Evolutionary conservation across 2,888 invertebrate genomes (phyloP), one percentile per base, ranked within the genome.

Genomic region (Pseudanteris insignis): DNA sequence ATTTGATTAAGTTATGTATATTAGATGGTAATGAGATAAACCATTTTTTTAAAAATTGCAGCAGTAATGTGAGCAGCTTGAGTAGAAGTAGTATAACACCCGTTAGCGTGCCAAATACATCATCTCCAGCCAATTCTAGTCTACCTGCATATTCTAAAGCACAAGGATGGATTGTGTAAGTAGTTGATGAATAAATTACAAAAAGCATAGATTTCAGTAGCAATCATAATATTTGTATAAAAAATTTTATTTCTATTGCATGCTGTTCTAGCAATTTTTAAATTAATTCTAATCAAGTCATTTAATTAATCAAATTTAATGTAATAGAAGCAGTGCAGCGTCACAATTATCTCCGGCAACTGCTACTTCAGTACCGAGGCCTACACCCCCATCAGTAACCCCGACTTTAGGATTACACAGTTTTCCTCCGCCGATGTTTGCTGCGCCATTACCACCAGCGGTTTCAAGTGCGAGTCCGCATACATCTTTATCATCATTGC

Each of bases 61-160:
- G 87, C 85, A 91, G 91, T 84, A 91, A 89, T 82, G 90, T 91
- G 77, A 91, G 90, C 84, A 91, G 90, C 80, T 82, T 92, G 77
- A 91, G 91, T 70, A 86, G 91, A 73, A 83, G 86, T 74, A 88
- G 87, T 77, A 81, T 86, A 71, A 86, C 87, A 65, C 84, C 86
- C 10, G 84, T 85, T 61, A 84, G 86, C 64, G 80, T 79, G 77
- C 78, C 79, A 76, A 80, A 80, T 73, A 80, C 78, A 64, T 81
- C 80, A 43, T 67, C 68, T 70, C 82, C 81, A 75, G 81, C 83
- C 75, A 83, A 84, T 83, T 84, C 85, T 85, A 85, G 84, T 85
- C 85, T 84, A 79, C 81, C 83, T 76, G 81, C 81, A 70, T 81
- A 81, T 69, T 81, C 83, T 61, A 81, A 81, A 73, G 77, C 82